phyloP scores from a whole-genome alignment of 2,113 vertebrate genomes.

The Myrmecophaga tridactyla region DNA sequence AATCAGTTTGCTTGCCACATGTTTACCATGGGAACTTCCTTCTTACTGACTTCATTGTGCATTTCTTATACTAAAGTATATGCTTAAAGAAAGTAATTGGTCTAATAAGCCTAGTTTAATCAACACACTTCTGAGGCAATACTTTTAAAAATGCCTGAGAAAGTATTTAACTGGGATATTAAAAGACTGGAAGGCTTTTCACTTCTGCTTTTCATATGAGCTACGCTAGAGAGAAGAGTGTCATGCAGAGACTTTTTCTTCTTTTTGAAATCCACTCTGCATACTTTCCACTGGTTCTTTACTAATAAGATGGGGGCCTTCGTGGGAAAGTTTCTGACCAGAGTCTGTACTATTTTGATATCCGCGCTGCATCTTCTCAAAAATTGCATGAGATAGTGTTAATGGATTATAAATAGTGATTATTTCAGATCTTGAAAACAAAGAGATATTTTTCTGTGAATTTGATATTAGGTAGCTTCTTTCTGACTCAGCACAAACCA shows the following conservation, averaged over 20 bases:
- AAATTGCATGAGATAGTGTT: not conserved
- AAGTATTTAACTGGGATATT: not conserved
- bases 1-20: conserved; percentile 55
- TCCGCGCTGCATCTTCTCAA: not conserved
- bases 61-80: not conserved
- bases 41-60: not conserved
- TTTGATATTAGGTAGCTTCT: not conserved
- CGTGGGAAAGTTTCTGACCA: not conserved
- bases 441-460: not conserved
- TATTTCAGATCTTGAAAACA: not conserved
- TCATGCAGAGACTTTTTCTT: not conserved
- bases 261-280: not conserved
- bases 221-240: not conserved
- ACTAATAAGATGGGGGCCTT: not conserved
- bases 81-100: conserved; percentile 2
- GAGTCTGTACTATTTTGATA: not conserved
- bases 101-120: conserved; percentile 13
- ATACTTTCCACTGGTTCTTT: not conserved
- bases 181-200: not conserved
- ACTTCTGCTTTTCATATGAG: not conserved
- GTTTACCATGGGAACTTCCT: conserved; percentile 44
- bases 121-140: not conserved
- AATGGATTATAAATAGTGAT: not conserved
- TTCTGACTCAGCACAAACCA: not conserved
- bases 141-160: not conserved